These are phyloP conservation scores for Halictus ligatus DNA, from an alignment of 2,888 invertebrate species.

Conservation along the genomic window DNA sequence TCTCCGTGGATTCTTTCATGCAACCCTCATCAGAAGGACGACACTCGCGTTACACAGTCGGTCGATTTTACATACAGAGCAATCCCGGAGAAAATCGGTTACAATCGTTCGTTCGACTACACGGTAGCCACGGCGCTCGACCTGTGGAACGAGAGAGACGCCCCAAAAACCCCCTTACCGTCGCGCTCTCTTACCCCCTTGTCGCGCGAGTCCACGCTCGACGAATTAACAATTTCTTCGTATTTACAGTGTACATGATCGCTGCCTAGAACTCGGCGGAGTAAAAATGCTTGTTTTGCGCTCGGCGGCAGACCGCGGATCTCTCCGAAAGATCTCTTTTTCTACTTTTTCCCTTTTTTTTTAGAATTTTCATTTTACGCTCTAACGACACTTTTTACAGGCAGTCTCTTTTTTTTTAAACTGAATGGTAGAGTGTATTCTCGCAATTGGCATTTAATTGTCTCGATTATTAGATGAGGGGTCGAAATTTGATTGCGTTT, in stretches of 20 bases:
- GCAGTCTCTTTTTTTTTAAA: neutral
- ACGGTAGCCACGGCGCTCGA: constrained; percentile 77
- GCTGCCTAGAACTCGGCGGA: constrained; percentile 16
- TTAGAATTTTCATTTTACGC: neutral
- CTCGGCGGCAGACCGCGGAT: neutral
- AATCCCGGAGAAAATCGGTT: constrained; percentile 64
- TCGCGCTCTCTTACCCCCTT: neutral
- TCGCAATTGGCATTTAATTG: neutral
- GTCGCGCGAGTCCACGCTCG: constrained; percentile 8
- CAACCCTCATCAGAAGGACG: neutral
- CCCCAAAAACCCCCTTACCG: constrained; percentile 53
- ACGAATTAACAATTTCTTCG: constrained; percentile 15
- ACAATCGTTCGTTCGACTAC: constrained; percentile 72
- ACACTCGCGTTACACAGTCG: constrained; percentile 15
- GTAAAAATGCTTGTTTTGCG: constrained; percentile 2
- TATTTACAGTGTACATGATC: constrained; percentile 11
- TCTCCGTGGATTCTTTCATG: neutral
- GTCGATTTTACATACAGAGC: constrained; percentile 32
- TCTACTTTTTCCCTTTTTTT: neutral
- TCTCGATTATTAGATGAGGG: neutral
- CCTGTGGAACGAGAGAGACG: constrained; percentile 73
- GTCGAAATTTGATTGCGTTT: neutral
- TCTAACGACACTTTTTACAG: neutral
- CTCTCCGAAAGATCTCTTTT: neutral
- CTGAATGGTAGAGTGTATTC: neutral